Base-by-base conservation (phyloP, 1,140 invertebrate genomes). In the Agrypnia vestita region DNA sequence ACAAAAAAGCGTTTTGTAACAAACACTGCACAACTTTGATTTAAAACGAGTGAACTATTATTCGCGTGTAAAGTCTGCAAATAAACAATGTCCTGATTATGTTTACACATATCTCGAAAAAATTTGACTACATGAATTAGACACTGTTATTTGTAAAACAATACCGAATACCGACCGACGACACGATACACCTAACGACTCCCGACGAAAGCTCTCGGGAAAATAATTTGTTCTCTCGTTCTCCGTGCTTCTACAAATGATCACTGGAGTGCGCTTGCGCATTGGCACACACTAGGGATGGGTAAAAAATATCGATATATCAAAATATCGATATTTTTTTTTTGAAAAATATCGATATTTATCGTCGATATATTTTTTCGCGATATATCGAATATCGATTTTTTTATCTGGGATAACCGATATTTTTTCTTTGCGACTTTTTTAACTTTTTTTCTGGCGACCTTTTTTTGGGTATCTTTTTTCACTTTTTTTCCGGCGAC, bases 1-100 rank as follows among this genome's bases (percentile, higher is more conserved):
- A 74, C 53, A 56, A 35, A 53, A 35, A 44, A 56, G 71, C 43
- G 71, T 74, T 74, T 74, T 74, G 53, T 74, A 74, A 74, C 56
- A 74, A 74, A 74, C 71, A 74, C 53, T 19, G 43, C 53, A 43
- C 71, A 55, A 43, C 25, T 17, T 55, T 17, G 17, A 74, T 56
- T 43, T 9, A 74, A 74, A 74, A 74, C 51, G 4, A 10, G 25
- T 15, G 56, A 74, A 74, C 71, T 51, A 51, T 71, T 6, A 71
- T 49, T 21, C 19, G 47, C 67, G 51, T 51, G 9, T 71, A 44
- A 13, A 19, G 25, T 43, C 67, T 25, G 17, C 10, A 51, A 49
- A 71, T 49, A 49, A 47, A 25, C 46, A 49, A 51, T 71, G 25
- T 71, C 13, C 10, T 25, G 67, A 71, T 51, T 51, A 19, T 49